Evolutionary conservation across 2,113 vertebrate genomes (phyloP), one percentile per base, ranked within the genome.

Genomic region (Sterrhoptilus dennistouni): DNA sequence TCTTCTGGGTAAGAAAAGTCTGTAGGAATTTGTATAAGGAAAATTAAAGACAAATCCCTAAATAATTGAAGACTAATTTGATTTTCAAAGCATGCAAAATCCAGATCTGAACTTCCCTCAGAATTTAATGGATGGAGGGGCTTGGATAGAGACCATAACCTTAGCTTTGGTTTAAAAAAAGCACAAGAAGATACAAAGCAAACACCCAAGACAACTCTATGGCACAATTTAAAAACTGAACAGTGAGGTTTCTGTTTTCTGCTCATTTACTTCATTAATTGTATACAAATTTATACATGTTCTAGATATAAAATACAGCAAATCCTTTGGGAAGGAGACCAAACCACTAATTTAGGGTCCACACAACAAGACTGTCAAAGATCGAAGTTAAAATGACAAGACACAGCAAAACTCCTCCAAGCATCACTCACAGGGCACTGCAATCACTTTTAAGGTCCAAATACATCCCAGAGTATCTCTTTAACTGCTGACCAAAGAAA

Each of bases 341-440:
- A 57, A 70, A 57, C 3, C 24, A 24, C 9, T 4, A 1, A 5
- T 20, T 50, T 2, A 1, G 24, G 9, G n/a, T 21, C 27, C n/a
- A 33, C 49, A 47, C 21, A 56, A 36, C 5, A 8, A 33, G 5
- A 8, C 19, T 16, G n/a, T 16, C 60, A 52, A 64, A 82, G 17
- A 35, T 4, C 61, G 44, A 22, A 19, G 11, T 14, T 21, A 16
- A n/a, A 85, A 33, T 24, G 6, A 19, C 6, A 27, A 24, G 16
- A 59, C 5, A 5, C 15, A 31, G 8, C 35, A 33, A 2, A 18
- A 21, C 27, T 12, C 29, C 31, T 29, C 21, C 54, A 78, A 35
- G 25, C 8, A n/a, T 13, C 60, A 29, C 79, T 74, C 18, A 2
- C 18, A 33, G 47, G 50, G 33, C 35, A 17, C 28, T 54, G 36